Evolutionary conservation across 2,888 invertebrate genomes (phyloP).

Genomic region (Drosophila austrosaltans): DNA sequence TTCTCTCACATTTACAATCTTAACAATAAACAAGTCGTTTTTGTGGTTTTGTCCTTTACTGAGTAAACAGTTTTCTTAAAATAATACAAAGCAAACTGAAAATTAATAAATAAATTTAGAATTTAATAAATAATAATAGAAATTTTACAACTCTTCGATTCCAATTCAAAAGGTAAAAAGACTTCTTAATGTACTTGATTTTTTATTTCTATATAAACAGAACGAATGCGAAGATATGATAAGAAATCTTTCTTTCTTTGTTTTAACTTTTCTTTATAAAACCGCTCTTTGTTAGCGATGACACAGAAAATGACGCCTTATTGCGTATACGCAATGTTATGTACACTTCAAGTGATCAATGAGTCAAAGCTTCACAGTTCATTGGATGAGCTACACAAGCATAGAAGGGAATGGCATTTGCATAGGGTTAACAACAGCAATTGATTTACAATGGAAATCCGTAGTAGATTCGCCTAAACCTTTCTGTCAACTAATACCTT

Average conservation of each 20-base stretch:
- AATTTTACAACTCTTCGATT: no score
- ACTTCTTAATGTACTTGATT: no score
- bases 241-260: no score
- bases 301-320: slow-evolving; percentile 48
- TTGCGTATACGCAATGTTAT: slow-evolving; percentile 67
- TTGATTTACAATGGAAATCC: neutral
- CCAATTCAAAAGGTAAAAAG: no score
- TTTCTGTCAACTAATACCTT: neutral
- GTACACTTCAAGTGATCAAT: slow-evolving; percentile 38
- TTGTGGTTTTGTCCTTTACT: no score
- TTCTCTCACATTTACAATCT: neutral
- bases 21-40: no score
- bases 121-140: no score
- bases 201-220: no score
- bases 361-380: slow-evolving; percentile 8
- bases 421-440: neutral
- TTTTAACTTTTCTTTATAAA: neutral
- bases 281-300: slow-evolving; percentile 19
- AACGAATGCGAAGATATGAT: no score
- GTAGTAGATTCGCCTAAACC: neutral
- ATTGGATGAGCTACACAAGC: slow-evolving; percentile 15
- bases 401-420: neutral
- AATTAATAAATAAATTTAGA: no score
- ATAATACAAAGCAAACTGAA: no score
- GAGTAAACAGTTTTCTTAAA: no score